A percentile compares a stretch with the other conserved stretches of the same genome.
phyloP scores from a whole-genome alignment of 1,140 invertebrate species.

The Drosophila pruinosa region DNA sequence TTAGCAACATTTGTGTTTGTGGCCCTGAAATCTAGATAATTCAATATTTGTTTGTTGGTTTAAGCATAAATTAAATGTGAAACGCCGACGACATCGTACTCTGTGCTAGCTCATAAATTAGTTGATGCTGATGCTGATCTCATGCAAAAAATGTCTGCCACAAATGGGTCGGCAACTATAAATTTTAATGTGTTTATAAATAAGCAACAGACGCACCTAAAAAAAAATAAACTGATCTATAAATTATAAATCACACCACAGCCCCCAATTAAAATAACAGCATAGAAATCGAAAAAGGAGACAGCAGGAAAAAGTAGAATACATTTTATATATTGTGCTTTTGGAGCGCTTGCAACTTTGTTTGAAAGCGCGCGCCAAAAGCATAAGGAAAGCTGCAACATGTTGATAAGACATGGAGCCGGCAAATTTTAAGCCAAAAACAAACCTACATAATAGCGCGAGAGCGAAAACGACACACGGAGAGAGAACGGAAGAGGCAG shows the following conservation, averaged over 20 bases:
- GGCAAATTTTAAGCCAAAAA: slow-evolving; percentile 36
- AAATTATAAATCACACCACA: slow-evolving; percentile 67
- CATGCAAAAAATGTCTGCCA: slow-evolving; percentile 62
- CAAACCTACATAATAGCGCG: slow-evolving; percentile 20
- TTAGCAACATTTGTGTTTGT: slow-evolving; percentile 25
- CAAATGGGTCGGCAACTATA: slow-evolving; percentile 58
- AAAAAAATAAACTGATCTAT: slow-evolving; percentile 41
- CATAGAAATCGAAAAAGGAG: slow-evolving; percentile 5
- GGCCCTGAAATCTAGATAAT: neutral
- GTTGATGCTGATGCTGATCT: slow-evolving; percentile 63
- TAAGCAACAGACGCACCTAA: slow-evolving; percentile 51
- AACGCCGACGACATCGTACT: slow-evolving; percentile 26
- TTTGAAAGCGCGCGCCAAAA: slow-evolving; percentile 44
- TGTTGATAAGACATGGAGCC: slow-evolving; percentile 41
- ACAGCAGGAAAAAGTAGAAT: neutral
- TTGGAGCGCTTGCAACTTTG: slow-evolving; percentile 21
- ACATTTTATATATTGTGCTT: neutral
- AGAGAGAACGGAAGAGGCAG: neutral
- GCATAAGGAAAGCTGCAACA: slow-evolving; percentile 36
- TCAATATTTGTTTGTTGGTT: slow-evolving; percentile 44
- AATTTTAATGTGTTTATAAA: slow-evolving; percentile 78
- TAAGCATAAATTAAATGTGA: slow-evolving; percentile 56
- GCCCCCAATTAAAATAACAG: slow-evolving; percentile 42
- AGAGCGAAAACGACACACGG: neutral
- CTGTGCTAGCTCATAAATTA: slow-evolving; percentile 63